Evolutionary conservation across 2,797 vertebrate species (phyloP), one percentile per base, ranked within the genome.

Genomic region (Lerista edwardsae): DNA sequence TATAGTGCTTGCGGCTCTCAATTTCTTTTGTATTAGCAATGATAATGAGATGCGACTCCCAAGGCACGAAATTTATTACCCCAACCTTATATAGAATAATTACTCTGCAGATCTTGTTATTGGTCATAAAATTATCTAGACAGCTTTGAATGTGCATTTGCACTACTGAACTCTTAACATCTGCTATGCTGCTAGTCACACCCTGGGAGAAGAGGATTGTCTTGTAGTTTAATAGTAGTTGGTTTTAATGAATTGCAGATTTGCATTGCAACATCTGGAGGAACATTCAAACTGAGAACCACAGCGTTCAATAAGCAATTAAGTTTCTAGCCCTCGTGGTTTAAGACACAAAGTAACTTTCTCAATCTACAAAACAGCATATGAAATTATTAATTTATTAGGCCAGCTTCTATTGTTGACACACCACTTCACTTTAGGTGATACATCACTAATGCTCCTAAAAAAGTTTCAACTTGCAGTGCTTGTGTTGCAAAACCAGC

Each of bases 101-200:
- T 68, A 44, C 74, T 69, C 34, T 41, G 65, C 82, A 84, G 59
- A 21, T 10, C 47, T 75, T 83, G 62, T 83, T 67, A 76, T 65
- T 61, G 29, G 36, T 77, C 74, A 84, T 84, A 77, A 84, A 84
- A 77, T 77, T 84, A 84, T 77, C 74, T 77, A 84, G 74, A 84
- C 74, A 84, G 82, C 65, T 77, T 61, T 84, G 77, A 77, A 84
- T 69, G 74, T 71, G 74, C 68, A 67, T 69, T 61, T 77, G 82
- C 74, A 84, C 82, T 84, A 47, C 82, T 84, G 82, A 84, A 77
- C 82, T 77, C 82, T 44, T 64, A 77, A 69, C 82, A 84, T 77
- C 51, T 84, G 74, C 55, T 77, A 21, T 29, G 34, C 47, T 69
- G 27, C 44, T 59, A 31, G 15, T 69, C 65, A 71, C 73, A 59